These are phyloP conservation scores for Mycteria americana DNA, from an alignment of 2,797 vertebrate species.

Conservation along the genomic window DNA sequence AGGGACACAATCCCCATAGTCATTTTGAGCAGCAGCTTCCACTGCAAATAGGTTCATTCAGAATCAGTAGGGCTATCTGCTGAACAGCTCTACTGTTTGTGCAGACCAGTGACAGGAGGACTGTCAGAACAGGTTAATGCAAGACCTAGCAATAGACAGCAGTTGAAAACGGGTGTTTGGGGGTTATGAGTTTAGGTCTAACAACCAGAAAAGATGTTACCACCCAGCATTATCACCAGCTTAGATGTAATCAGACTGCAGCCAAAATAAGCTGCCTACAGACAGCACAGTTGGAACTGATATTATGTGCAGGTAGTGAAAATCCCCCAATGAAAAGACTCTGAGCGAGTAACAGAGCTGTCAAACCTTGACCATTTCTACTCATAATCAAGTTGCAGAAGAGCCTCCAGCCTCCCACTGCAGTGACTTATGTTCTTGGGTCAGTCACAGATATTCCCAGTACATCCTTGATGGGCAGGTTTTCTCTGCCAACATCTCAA, in stretches of 20 bases:
- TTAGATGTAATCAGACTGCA: background rate
- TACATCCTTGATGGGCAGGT: background rate
- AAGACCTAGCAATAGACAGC: background rate
- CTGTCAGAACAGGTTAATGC: background rate
- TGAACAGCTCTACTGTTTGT: background rate
- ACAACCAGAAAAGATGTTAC: background rate
- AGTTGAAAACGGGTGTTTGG: background rate
- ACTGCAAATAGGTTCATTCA: background rate
- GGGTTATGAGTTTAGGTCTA: background rate
- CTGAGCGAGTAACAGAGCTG: background rate
- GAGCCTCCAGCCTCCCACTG: background rate
- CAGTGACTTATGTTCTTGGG: background rate
- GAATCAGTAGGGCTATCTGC: background rate
- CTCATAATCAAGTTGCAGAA: background rate
- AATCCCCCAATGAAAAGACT: background rate
- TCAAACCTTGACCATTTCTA: background rate
- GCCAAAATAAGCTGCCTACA: background rate
- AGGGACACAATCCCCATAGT: background rate
- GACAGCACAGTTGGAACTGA: background rate
- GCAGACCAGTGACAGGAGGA: background rate
- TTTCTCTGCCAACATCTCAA: background rate
- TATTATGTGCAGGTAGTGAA: background rate
- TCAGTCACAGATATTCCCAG: background rate
- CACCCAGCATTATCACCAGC: background rate
- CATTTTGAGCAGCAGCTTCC: background rate